Evolutionary conservation across 2,113 vertebrate species (phyloP), one percentile per base, ranked within the genome.

Genomic region (Vulpes lagopus): DNA sequence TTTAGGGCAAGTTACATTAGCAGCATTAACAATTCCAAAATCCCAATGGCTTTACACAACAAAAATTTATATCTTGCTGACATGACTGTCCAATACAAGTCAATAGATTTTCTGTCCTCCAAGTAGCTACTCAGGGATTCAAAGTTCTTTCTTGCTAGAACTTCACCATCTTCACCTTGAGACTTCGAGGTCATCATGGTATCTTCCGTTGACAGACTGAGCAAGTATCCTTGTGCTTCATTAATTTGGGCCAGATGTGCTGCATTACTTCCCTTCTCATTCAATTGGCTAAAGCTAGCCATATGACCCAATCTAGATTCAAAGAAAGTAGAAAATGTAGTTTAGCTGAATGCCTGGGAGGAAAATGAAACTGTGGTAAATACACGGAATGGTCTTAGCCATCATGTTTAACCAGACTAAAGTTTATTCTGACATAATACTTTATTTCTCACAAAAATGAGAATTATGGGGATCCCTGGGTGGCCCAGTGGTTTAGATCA

Each of bases 291-390:
- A 90, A 38, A 73, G 55, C 60, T 59, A 25, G 25, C 32, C 43
- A 76, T 27, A 11, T 64, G 59, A 82, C 23, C 71, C 35, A 38
- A 76, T n/a, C 17, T 27, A 85, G 32, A 76, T 6, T 73, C 19
- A 89, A 89, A 55, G 32, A 35, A 91, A 84, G 38, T 80, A 19
- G 16, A 67, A 88, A 85, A 69, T 81, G 25, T 22, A 69, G 60
- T 60, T 89, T 53, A 89, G 51, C 8, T 94, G 38, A 92, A 85
- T 80, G 23, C 32, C 27, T 59, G 84, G 30, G 81, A 85, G 8
- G 23, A 49, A 94, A 89, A 95, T 30, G 23, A 95, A 67, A 78
- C 16, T 59, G n/a, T n/a, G 71, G 38, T 81, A 53, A 90, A 81
- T 67, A 30, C 11, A 71, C 20, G 16, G 8, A 65, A 84, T 91